Conservation (phyloP, 2,113 vertebrate species). For the Microcebus lehilahytsara region DNA sequence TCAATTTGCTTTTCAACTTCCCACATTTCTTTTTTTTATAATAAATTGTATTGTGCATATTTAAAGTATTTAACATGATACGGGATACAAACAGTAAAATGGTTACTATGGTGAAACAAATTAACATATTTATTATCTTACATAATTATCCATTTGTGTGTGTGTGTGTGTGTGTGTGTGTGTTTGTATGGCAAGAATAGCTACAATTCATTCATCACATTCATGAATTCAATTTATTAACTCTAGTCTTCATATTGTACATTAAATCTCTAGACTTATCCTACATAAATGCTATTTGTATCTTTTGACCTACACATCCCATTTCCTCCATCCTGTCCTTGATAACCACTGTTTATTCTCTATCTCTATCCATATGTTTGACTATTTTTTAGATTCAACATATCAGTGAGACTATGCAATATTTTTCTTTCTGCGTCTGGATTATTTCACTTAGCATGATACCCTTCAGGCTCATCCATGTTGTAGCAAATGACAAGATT, state of each 20-base stretch:
- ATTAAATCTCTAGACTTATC: background rate
- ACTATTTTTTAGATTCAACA: background rate
- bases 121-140: background rate
- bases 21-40: background rate
- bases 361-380: background rate
- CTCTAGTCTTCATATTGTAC: background rate
- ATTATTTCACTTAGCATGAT: background rate
- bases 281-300: background rate
- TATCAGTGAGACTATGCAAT: background rate
- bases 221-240: background rate
- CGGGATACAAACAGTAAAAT: background rate
- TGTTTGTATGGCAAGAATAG: background rate
- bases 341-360: background rate
- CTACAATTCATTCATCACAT: background rate
- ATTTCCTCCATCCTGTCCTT: background rate
- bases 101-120: background rate
- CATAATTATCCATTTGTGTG: background rate
- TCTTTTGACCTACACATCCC: background rate
- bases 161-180: too few species aligned
- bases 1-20: background rate
- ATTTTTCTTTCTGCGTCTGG: background rate
- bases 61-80: background rate
- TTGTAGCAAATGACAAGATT: background rate
- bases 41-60: background rate
- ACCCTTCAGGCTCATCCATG: background rate